phyloP scores from a whole-genome alignment of 2,113 vertebrate genomes.

The Psilopsiagon aymara region DNA sequence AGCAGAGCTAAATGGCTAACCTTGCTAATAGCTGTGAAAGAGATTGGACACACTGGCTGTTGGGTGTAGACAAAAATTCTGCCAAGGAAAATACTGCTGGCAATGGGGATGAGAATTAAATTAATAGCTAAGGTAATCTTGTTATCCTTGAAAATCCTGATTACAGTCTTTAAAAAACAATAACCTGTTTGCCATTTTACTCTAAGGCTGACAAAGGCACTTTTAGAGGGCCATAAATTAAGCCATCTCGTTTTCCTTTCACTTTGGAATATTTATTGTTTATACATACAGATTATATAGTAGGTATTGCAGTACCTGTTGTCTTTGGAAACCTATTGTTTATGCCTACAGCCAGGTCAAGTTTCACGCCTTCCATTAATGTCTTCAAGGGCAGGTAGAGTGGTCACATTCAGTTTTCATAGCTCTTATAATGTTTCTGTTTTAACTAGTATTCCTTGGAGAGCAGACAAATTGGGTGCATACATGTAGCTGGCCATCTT shows the following conservation, averaged over 20 bases:
- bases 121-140: conserved; percentile 14
- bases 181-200: not conserved
- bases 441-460: conserved; percentile 41
- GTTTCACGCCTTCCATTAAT: not conserved
- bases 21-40: conserved; percentile 22
- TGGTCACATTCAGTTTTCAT: conserved; percentile 16
- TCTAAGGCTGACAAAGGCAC: not conserved
- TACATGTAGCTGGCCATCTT: conserved; percentile 79
- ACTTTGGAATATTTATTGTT: not conserved
- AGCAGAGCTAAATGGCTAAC: conserved; percentile 41
- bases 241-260: not conserved
- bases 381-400: conserved; percentile 6
- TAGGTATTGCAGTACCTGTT: not conserved
- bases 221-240: not conserved
- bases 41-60: conserved; percentile 23
- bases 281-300: not conserved
- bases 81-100: conserved; percentile 13
- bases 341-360: not conserved
- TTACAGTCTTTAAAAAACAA: not conserved
- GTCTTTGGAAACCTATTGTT: not conserved
- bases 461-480: conserved; percentile 71
- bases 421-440: conserved; percentile 29
- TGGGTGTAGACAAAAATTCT: not conserved
- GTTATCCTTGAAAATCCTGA: not conserved
- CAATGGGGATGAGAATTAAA: not conserved